These are phyloP conservation scores for Mythimna ferrago DNA, from an alignment of 2,888 invertebrate species.

Conservation along the genomic window DNA sequence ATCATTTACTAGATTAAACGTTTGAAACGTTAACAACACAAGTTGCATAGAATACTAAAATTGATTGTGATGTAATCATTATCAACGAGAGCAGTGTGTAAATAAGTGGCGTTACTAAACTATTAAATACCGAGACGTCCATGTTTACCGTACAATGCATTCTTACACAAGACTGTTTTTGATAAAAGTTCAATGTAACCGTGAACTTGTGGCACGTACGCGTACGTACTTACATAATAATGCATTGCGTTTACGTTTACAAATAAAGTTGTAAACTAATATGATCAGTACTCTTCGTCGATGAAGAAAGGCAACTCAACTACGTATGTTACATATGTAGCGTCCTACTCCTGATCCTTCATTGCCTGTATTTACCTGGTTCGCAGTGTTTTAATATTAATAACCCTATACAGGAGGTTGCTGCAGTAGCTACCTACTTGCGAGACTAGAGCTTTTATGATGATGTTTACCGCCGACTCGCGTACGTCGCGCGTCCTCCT, in stretches of 20 bases:
- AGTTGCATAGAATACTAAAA: neutral
- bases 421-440: conserved; percentile 74
- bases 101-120: conserved; percentile 36
- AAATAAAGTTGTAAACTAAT: conserved; percentile 10
- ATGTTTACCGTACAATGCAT: conserved; percentile 30
- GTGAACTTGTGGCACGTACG: conserved; percentile 34
- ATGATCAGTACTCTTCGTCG: conserved; percentile 17
- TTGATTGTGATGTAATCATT: conserved; percentile 13
- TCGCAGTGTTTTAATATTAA: conserved; percentile 86
- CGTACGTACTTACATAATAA: conserved; percentile 4
- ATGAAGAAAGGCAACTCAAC: conserved; percentile 72
- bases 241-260: neutral
- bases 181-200: conserved; percentile 57
- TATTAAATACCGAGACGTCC: conserved; percentile 12
- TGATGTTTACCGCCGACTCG: conserved; percentile 83
- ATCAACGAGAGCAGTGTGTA: conserved; percentile 1
- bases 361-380: conserved; percentile 80
- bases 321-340: conserved; percentile 68
- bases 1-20: neutral
- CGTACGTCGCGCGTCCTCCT: conserved; percentile 70
- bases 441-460: conserved; percentile 82
- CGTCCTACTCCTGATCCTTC: conserved; percentile 65
- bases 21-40: neutral
- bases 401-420: conserved; percentile 84
- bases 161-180: conserved; percentile 37